Evolutionary conservation across 1,140 invertebrate genomes (phyloP), one percentile per base, ranked within the genome.

Genomic region (Dendroctonus valens): DNA sequence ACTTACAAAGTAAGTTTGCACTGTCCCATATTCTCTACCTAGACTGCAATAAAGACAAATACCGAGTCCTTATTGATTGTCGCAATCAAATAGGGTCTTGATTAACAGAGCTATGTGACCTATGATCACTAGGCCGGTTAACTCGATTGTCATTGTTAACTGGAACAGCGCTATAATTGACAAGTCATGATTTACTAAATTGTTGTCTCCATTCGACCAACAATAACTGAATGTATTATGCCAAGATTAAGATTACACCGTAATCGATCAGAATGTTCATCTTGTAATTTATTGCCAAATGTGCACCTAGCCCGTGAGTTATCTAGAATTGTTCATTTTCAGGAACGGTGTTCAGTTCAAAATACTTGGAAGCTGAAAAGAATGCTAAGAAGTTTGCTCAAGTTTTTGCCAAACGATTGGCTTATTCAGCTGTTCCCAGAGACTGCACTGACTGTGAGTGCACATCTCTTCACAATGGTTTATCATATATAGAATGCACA

Each of bases 401-500:
- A 37, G 88, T 91, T 0, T 90, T 93, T 64, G 83, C 86, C 1
- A 86, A 87, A 59, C 80, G 88, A 41, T 78, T 92, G 0, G 88
- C 86, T 0, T 69, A 82, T 12, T 85, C 84, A 7, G 87, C 89
- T 3, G 64, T 75, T n/a, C 85, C 88, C 0, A 80, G 79, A 41
- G 65, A 77, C 7, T 91, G 89, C 69, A 88, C 91, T 72, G 81
- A 83, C 6, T 94, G 91, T 74, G 87, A 90, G 71, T 94, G 91
- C 74, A 84, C 85, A 5, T 83, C 85, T 3, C 81, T 85, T 68
- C 84, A 87, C 53, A 82, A 85, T 14, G 88, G 87, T 0, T 77
- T 86, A 8, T 84, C 86, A 2, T 84, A 82, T 74, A 83, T 89
- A 79, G 84, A 86, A 64, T 88, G 86, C 68, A 81, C 81, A 63